Base-by-base conservation (phyloP, 2,113 vertebrate genomes). In the Chrysemys picta region DNA sequence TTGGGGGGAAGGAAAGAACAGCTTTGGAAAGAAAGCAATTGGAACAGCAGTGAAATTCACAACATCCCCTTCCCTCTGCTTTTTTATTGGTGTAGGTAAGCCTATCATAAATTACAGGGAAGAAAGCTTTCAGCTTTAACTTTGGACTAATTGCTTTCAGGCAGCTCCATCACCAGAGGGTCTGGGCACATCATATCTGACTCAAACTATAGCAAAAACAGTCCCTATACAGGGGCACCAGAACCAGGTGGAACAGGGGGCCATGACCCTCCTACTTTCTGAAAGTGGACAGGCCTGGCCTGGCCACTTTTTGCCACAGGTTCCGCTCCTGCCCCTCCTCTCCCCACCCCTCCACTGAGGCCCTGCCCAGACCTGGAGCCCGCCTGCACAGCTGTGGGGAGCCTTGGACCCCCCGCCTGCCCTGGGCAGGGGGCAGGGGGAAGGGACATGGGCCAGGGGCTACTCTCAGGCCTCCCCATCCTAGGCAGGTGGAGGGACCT, bases 241-340 rank as follows among this genome's bases (percentile, higher is more conserved):
- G 11, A 7, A n/a, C 22, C 5, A n/a, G 10, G 49, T 6, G 56
- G 24, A 8, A 2, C 2, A 29, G 27, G n/a, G 47, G 10, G 11
- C 25, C 10, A 57, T 12, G 25, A 12, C 10, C 56, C 56, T 57
- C 56, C 56, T 8, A 57, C 56, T 57, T 65, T 72, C 72, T 85
- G 59, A 53, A 16, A n/a, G 17, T 35, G 4, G 10, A 1, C 31
- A 2, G 19, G 24, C 21, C 31, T 17, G 52, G 56, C 56, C 56
- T 57, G 24, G 24, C 56, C 25, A 57, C 56, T 27, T 57, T 57
- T 57, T 12, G 25, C 56, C 56, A 57, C 56, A 24, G 25, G 25
- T 57, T 27, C 56, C 10, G 4, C 56, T 10, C 25, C 56, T 57
- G 54, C 24, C 24, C 54, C 24, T 56, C 25, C 24, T 57, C 56